Evolutionary conservation across 2,113 vertebrate genomes (phyloP).

Genomic region (Myxocyprinus asiaticus): DNA sequence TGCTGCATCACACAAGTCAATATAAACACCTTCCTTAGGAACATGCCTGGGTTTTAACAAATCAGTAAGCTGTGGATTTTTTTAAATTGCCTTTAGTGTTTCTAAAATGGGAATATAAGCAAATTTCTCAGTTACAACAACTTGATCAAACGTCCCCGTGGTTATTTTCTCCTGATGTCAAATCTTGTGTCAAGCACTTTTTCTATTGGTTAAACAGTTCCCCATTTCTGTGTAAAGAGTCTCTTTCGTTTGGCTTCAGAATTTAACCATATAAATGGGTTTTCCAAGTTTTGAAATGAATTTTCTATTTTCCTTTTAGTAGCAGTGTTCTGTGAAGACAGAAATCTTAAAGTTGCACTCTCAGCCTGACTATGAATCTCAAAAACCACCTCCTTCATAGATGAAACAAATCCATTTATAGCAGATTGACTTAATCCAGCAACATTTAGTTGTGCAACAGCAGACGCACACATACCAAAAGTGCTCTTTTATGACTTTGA

Average conservation of each 20-base stretch:
- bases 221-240: slow-evolving; percentile 3
- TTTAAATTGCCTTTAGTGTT: slow-evolving; percentile 40
- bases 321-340: background rate
- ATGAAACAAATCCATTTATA: slow-evolving; percentile 21
- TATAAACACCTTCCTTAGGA: no score
- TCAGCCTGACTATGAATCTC: slow-evolving; percentile 9
- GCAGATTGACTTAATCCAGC: slow-evolving; percentile 22
- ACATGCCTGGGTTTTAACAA: no score
- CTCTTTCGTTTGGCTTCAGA: background rate
- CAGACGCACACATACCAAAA: slow-evolving; percentile 3
- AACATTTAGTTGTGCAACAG: slow-evolving; percentile 11
- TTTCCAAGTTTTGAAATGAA: background rate
- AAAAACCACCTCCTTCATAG: slow-evolving; percentile 11
- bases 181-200: background rate
- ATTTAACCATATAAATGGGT: slow-evolving; percentile 1
- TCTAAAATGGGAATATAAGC: slow-evolving; percentile 49
- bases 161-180: slow-evolving; percentile 43
- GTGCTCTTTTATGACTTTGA: background rate
- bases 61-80: slow-evolving; percentile 21
- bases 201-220: slow-evolving; percentile 6
- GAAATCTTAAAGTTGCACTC: background rate
- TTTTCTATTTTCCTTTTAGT: slow-evolving; percentile 18
- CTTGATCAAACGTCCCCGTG: slow-evolving; percentile 52
- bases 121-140: slow-evolving; percentile 48
- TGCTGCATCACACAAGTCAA: no score